Base-by-base conservation (phyloP, 2,797 vertebrate genomes). In the Euthynnus affinis region DNA sequence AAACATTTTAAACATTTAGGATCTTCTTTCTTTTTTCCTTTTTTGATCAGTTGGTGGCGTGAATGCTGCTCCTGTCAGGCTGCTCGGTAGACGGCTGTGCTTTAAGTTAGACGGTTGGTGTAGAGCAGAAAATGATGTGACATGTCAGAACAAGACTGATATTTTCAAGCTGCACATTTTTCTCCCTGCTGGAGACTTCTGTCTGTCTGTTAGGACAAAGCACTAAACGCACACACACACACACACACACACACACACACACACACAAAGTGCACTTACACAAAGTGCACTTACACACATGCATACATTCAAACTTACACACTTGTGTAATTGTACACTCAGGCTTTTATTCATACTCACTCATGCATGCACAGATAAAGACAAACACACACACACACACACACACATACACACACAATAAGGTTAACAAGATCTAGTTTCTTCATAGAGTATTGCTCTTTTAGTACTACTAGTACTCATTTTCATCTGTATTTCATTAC, bases 111-210 rank as follows among this genome's bases (percentile, higher is more conserved):
- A 74, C 58, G 9, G 80, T 84, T 91, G 82, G 77, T 40, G 80
- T 25, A 34, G 81, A 79, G 78, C 70, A 74, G 68, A 92, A 89
- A 92, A 91, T 86, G 82, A 93, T 87, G 89, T 72, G 76, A 88
- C 93, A 0, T 92, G 93, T 93, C 89, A 74, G 78, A 88, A 94
- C 93, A 94, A 78, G 92, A 93, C 85, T 27, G 84, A 90, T 82
- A 91, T 87, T 90, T 92, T 85, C 83, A 79, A 87, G 87, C 85
- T 61, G 85, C 82, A 77, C 88, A 89, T 93, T 91, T 93, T 91
- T 87, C 80, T 81, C 68, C 51, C 48, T 63, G 81, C 82, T 81
- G 55, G 58, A 88, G 86, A 89, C 75, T 81, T 84, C 60, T 73
- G 80, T 84, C 85, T 92, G 71, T 87, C 81, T 89, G 86, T 91